A percentile compares a stretch with the other conserved stretches of the same genome.
Conservation (phyloP, 2,888 invertebrate species). For the Germaria angustata region DNA sequence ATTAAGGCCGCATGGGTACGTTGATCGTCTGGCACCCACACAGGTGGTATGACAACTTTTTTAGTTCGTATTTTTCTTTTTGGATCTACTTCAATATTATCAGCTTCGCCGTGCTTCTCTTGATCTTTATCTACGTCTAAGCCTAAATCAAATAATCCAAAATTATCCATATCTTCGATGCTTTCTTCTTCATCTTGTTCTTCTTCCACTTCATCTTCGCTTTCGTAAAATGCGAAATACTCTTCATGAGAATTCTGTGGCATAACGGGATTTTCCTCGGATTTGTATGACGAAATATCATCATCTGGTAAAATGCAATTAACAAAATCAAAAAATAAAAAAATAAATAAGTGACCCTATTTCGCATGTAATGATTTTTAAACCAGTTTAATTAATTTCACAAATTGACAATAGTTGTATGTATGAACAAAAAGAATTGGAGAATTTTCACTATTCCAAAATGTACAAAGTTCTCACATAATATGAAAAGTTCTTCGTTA, state of each 20-base stretch:
- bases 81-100: constrained; percentile 45
- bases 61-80: constrained; percentile 71
- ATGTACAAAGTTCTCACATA: no score
- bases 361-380: constrained; percentile 74
- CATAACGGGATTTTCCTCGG: constrained; percentile 58
- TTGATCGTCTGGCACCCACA: constrained; percentile 82
- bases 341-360: not conserved
- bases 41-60: constrained; percentile 80
- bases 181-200: constrained; percentile 70
- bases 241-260: constrained; percentile 66
- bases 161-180: constrained; percentile 72
- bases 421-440: no score
- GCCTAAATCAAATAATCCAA: constrained; percentile 40
- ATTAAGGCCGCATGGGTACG: constrained; percentile 82
- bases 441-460: no score
- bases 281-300: constrained; percentile 68
- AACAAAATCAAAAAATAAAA: no score
- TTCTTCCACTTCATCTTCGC: constrained; percentile 53
- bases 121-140: constrained; percentile 71
- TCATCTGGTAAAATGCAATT: constrained; percentile 64
- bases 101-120: no score
- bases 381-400: no score
- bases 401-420: no score
- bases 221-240: not conserved
- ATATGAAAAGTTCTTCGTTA: no score